These are phyloP conservation scores for Rhabdomys pumilio DNA, from an alignment of 2,797 vertebrate species.

Conservation along the genomic window DNA sequence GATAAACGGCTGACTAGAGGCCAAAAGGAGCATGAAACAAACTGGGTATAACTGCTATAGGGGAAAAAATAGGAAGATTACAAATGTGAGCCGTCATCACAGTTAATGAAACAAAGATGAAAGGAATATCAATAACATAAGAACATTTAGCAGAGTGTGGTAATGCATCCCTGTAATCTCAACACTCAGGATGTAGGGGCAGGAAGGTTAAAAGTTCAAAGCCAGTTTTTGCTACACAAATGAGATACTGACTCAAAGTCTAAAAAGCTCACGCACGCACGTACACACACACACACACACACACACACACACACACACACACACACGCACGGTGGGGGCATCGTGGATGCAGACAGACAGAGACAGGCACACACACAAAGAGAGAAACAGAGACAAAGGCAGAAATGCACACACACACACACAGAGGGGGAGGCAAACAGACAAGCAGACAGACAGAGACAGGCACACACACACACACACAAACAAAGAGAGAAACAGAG, in stretches of 20 bases:
- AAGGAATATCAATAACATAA: conserved; percentile 5
- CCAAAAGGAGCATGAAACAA: conserved; percentile 19
- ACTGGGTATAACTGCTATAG: conserved; percentile 22
- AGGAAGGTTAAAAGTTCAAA: background rate
- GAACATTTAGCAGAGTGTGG: background rate
- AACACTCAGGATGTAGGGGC: background rate
- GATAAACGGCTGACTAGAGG: conserved; percentile 5
- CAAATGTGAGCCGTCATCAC: background rate
- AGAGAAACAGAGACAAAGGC: background rate
- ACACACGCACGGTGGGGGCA: too few species aligned
- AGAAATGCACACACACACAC: background rate
- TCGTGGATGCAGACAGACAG: too few species aligned
- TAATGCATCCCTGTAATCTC: background rate
- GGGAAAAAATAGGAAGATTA: background rate
- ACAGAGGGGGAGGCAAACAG: too few species aligned
- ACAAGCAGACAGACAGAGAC: too few species aligned
- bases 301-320: background rate
- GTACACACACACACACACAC: background rate
- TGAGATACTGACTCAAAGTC: background rate
- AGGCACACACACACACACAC: background rate
- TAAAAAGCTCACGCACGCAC: background rate
- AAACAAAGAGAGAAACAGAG: background rate
- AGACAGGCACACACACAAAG: background rate
- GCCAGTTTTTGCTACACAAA: background rate
- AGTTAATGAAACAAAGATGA: conserved; percentile 6